Percentiles rank a stretch among this genome's conserved stretches.
phyloP scores from a whole-genome alignment of 2,113 vertebrate species.

The Cinclus cinclus region DNA sequence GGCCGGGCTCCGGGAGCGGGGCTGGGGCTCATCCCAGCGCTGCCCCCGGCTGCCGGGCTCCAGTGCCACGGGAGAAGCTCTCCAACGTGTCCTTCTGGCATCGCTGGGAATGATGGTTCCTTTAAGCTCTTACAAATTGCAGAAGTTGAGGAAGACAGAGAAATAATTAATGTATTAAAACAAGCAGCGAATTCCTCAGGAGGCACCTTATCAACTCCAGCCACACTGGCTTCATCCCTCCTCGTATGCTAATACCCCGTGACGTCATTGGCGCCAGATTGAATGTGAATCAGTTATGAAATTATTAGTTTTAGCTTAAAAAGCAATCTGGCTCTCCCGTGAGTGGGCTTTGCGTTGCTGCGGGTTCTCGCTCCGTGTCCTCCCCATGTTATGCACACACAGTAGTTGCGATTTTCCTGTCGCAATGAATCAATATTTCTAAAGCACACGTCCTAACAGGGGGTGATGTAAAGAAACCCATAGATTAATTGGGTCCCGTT shows the following conservation, averaged over 20 bases:
- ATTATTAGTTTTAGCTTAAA: conserved; percentile 67
- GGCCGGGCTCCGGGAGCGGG: neutral
- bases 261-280: conserved; percentile 75
- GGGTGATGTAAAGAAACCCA: neutral
- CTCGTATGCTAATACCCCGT: conserved; percentile 74
- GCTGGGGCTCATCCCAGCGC: neutral
- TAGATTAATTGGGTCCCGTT: conserved; percentile 2
- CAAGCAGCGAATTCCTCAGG: conserved; percentile 74
- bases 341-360: neutral
- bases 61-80: neutral
- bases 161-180: conserved; percentile 83
- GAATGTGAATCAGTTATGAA: conserved; percentile 66
- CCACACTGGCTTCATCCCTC: conserved; percentile 73
- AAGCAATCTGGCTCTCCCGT: conserved; percentile 22
- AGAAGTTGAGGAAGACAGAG: conserved; percentile 60
- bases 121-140: conserved; percentile 68
- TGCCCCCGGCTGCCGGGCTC: neutral
- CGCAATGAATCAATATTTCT: neutral
- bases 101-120: conserved; percentile 14
- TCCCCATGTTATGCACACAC: neutral
- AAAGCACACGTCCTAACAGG: neutral
- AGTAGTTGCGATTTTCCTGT: neutral
- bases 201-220: conserved; percentile 78
- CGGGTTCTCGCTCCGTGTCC: neutral
- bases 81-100: neutral